Conservation (phyloP, 2,888 invertebrate species). For the Adineta ricciae region DNA sequence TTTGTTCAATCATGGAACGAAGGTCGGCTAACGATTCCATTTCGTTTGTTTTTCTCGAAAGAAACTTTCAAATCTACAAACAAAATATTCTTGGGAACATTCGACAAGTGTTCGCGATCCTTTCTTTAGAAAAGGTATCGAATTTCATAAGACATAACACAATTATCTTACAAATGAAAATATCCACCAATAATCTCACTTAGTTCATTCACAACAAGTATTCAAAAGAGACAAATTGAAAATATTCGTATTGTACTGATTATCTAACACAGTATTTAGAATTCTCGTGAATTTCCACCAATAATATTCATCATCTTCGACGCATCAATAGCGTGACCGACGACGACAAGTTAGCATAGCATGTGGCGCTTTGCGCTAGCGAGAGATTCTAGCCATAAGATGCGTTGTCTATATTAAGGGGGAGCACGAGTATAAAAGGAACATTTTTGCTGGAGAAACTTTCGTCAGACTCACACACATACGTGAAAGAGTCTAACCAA, state of each 20-base stretch:
- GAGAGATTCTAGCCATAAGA: neutral
- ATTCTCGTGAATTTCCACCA: neutral
- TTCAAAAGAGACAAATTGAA: too few relatives aligned
- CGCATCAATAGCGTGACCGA: neutral
- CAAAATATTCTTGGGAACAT: neutral
- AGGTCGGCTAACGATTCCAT: neutral
- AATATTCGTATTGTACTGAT: too few relatives aligned
- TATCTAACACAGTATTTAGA: too few relatives aligned
- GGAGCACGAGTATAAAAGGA: neutral
- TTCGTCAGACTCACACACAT: neutral
- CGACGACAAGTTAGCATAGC: neutral
- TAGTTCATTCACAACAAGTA: too few relatives aligned
- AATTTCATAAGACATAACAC: too few relatives aligned
- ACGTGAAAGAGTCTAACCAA: neutral
- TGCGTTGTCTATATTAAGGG: neutral
- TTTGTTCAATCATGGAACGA: conserved; percentile 2
- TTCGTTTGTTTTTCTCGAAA: too few relatives aligned
- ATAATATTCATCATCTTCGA: neutral
- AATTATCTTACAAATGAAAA: too few relatives aligned
- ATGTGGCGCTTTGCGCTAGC: neutral
- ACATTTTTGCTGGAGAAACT: neutral
- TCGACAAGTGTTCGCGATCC: too few relatives aligned
- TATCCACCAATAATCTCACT: too few relatives aligned
- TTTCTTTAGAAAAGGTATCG: too few relatives aligned
- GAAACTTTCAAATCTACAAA: neutral